These are phyloP conservation scores for Hyperoplus immaculatus DNA, from an alignment of 2,797 vertebrate species.

Conservation along the genomic window DNA sequence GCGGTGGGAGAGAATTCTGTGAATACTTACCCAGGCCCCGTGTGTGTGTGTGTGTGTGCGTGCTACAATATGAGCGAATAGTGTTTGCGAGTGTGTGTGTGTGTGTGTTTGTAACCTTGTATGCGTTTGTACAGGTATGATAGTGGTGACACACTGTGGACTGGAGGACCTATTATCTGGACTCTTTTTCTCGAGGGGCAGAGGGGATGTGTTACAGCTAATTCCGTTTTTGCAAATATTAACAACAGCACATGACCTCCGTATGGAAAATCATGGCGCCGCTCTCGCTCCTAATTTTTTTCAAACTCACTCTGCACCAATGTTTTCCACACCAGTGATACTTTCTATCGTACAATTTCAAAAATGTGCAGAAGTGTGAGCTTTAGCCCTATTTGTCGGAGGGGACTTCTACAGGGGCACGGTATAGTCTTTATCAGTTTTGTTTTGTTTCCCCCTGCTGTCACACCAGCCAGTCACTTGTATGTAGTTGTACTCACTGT, in stretches of 20 bases:
- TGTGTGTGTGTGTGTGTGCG: slow-evolving; percentile 32
- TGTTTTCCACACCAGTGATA: slow-evolving; percentile 65
- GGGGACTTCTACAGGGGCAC: slow-evolving; percentile 11
- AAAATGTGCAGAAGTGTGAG: slow-evolving; percentile 58
- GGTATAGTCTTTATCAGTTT: slow-evolving; percentile 9
- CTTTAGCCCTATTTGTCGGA: slow-evolving; percentile 39
- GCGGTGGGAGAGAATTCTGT: slow-evolving; percentile 70
- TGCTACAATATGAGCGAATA: neutral
- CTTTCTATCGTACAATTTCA: slow-evolving; percentile 65
- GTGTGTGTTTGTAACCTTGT: slow-evolving; percentile 63
- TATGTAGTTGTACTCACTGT: slow-evolving; percentile 29
- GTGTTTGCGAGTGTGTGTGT: slow-evolving; percentile 36
- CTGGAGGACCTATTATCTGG: slow-evolving; percentile 74
- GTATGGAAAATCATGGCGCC: slow-evolving; percentile 35
- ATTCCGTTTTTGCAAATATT: slow-evolving; percentile 65
- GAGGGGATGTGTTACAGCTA: slow-evolving; percentile 60
- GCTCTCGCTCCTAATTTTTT: slow-evolving; percentile 51
- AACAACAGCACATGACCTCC: slow-evolving; percentile 60
- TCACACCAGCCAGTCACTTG: slow-evolving; percentile 40
- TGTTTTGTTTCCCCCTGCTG: neutral
- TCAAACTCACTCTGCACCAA: slow-evolving; percentile 35
- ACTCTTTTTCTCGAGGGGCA: slow-evolving; percentile 53
- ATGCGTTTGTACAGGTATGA: slow-evolving; percentile 78
- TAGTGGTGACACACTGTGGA: slow-evolving; percentile 74
- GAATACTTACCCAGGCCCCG: slow-evolving; percentile 72